Percentiles rank a stretch among this genome's conserved stretches.
phyloP scores from a whole-genome alignment of 2,888 invertebrate species.

The Parthenolecanium corni region DNA sequence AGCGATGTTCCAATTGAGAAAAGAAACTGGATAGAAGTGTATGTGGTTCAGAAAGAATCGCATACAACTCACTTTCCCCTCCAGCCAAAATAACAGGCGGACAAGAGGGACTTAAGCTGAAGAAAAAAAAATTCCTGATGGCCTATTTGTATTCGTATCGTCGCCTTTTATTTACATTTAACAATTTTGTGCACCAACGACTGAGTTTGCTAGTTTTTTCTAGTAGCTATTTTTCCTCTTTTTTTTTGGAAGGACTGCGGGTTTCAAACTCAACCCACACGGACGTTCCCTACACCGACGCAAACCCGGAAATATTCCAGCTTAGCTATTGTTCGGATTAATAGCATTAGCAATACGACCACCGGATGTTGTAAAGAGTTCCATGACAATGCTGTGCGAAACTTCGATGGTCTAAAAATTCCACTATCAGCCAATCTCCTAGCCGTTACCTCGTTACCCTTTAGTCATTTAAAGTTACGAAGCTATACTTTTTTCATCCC shows the following conservation, averaged over 20 bases:
- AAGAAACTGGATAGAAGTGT: no score
- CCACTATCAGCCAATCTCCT: constrained; percentile 1
- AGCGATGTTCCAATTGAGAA: constrained; percentile 27
- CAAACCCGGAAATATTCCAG: constrained; percentile 25
- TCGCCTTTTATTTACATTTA: constrained; percentile 27
- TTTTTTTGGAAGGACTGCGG: no score
- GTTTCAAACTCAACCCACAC: neutral
- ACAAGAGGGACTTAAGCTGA: neutral
- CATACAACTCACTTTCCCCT: no score
- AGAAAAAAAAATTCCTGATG: constrained; percentile 18
- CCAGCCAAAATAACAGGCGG: neutral
- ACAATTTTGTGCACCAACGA: constrained; percentile 23
- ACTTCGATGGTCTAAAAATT: constrained; percentile 24
- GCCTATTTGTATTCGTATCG: constrained; percentile 28
- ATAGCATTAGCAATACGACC: constrained; percentile 18
- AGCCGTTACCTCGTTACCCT: constrained; percentile 5
- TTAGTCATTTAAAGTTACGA: constrained; percentile 1
- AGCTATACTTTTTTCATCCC: constrained; percentile 5
- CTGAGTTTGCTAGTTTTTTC: neutral
- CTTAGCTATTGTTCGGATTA: constrained; percentile 26
- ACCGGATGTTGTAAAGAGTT: constrained; percentile 29
- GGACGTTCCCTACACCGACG: constrained; percentile 8
- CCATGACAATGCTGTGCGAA: constrained; percentile 19
- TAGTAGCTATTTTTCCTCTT: no score
- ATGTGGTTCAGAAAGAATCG: no score